phyloP scores from a whole-genome alignment of 2,888 invertebrate species.

The Dasysyrphus tricinctus region DNA sequence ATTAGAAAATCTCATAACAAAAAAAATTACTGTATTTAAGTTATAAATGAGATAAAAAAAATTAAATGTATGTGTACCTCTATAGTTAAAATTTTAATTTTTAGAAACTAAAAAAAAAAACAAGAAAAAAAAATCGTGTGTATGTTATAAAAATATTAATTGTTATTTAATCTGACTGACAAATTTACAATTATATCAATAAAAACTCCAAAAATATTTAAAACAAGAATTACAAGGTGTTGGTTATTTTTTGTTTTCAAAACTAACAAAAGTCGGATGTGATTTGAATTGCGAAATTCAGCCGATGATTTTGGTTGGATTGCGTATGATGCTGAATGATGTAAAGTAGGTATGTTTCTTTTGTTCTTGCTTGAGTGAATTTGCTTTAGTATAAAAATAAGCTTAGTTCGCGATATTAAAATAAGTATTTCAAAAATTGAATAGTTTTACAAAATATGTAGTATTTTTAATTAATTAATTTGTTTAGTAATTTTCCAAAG shows the following conservation, averaged over 20 bases:
- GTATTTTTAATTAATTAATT: no score
- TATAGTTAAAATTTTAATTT: conserved; percentile 54
- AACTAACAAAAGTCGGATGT: conserved; percentile 28
- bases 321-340: conserved; percentile 42
- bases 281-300: conserved; percentile 21
- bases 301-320: conserved; percentile 68
- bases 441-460: no score
- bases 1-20: conserved; percentile 25
- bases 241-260: conserved; percentile 15
- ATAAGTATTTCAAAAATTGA: no score
- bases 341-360: conserved; percentile 66
- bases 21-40: conserved; percentile 45
- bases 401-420: no score
- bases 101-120: conserved; percentile 41
- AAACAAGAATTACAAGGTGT: conserved; percentile 41
- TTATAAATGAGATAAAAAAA: conserved; percentile 26
- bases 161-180: conserved; percentile 74
- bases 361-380: conserved; percentile 12
- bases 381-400: no score
- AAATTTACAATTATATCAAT: conserved; percentile 69
- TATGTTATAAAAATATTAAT: conserved; percentile 56
- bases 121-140: conserved; percentile 35
- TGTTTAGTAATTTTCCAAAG: no score
- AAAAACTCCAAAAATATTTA: conserved; percentile 56
- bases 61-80: conserved; percentile 48